Percentiles rank a stretch among this genome's conserved stretches.
These are phyloP conservation scores for Hippocampus zosterae DNA, from an alignment of 2,113 vertebrate species.

Conservation along the genomic window DNA sequence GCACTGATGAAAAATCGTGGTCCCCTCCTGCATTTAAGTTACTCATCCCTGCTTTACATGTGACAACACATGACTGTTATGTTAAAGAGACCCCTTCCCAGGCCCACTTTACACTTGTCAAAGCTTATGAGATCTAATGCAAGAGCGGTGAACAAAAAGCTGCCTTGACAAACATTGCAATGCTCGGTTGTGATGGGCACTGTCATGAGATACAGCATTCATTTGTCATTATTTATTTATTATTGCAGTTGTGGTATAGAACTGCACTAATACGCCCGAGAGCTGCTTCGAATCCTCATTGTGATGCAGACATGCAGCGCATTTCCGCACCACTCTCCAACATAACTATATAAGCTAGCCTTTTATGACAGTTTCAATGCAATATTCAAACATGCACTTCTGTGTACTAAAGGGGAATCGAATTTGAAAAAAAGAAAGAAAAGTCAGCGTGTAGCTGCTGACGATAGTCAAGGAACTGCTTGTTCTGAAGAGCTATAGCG, in stretches of 20 bases:
- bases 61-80: too few relatives aligned
- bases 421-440: not conserved
- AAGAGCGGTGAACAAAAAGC: not conserved
- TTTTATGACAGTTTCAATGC: not conserved
- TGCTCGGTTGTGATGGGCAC: not conserved
- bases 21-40: too few relatives aligned
- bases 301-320: not conserved
- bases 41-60: too few relatives aligned
- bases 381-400: not conserved
- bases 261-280: not conserved
- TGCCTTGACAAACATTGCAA: not conserved
- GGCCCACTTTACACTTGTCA: too few relatives aligned
- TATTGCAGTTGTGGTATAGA: not conserved
- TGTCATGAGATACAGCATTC: not conserved
- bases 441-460: not conserved
- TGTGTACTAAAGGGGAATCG: not conserved
- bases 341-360: not conserved
- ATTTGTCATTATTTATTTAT: not conserved
- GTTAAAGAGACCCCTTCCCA: too few relatives aligned
- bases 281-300: not conserved
- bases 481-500: slow-evolving; percentile 10
- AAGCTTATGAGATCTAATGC: not conserved
- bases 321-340: not conserved
- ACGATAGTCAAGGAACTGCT: not conserved
- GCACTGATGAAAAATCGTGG: too few relatives aligned